These are phyloP conservation scores for Donacobius atricapilla DNA, from an alignment of 2,113 vertebrate species.

Conservation along the genomic window DNA sequence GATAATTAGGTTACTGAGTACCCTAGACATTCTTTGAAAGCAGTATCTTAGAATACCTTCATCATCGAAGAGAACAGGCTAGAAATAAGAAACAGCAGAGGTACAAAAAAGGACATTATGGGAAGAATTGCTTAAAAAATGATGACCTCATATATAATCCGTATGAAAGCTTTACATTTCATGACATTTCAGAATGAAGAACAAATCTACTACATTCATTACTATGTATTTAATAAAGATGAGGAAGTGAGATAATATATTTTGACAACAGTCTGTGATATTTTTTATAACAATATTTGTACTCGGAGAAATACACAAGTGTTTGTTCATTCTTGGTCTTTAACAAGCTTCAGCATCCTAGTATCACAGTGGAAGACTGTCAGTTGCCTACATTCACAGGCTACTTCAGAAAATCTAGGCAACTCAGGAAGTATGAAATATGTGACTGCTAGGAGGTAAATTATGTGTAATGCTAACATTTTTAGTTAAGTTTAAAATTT, in stretches of 20 bases:
- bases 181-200: background rate
- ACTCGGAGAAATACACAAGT: background rate
- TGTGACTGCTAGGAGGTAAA: background rate
- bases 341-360: background rate
- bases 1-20: background rate
- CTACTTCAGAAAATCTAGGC: background rate
- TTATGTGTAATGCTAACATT: background rate
- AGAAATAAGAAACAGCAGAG: background rate
- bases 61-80: background rate
- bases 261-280: background rate
- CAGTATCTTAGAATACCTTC: background rate
- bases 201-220: background rate
- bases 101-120: background rate
- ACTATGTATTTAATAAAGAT: slow-evolving; percentile 13
- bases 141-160: background rate
- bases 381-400: background rate
- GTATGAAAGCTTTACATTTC: background rate
- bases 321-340: background rate
- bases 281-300: background rate
- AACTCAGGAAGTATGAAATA: background rate
- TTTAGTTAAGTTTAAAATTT: background rate
- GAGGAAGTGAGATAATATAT: background rate
- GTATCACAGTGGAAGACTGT: background rate
- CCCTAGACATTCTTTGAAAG: background rate
- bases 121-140: slow-evolving; percentile 30